Conservation (phyloP, 2,888 invertebrate genomes). For the Tiphia femorata region DNA sequence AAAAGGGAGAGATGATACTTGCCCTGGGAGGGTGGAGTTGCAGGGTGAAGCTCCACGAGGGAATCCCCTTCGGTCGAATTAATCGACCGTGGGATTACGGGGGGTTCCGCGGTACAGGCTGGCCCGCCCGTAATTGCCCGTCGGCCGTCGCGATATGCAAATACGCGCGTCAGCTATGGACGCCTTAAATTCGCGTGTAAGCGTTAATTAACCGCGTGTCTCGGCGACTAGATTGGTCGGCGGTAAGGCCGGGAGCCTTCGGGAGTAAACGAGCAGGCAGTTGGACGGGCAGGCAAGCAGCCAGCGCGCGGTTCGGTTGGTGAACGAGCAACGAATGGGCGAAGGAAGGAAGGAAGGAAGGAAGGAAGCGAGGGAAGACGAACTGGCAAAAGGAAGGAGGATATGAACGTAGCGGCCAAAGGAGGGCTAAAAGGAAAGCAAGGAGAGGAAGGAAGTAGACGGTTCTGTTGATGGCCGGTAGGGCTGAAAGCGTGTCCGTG, state of each 20-base stretch:
- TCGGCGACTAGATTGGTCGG: constrained; percentile 19
- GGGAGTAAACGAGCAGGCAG: no score
- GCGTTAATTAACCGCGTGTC: constrained; percentile 48
- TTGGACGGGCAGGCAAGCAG: no score
- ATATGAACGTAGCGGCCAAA: no score
- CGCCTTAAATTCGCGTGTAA: constrained; percentile 29
- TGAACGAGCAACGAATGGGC: constrained; percentile 8
- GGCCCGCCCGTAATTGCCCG: constrained; percentile 24
- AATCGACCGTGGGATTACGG: constrained; percentile 30
- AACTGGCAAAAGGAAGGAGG: not conserved
- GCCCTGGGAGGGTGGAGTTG: no score
- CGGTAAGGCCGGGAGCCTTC: no score
- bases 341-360: constrained; percentile 12
- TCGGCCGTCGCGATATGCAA: constrained; percentile 39
- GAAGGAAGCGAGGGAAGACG: constrained; percentile 3
- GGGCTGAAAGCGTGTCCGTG: not conserved
- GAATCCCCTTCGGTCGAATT: no score
- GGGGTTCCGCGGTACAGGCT: constrained; percentile 8
- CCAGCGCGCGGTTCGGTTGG: constrained; percentile 10
- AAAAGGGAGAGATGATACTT: not conserved
- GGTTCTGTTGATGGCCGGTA: not conserved
- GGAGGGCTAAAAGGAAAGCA: no score
- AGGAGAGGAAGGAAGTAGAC: no score
- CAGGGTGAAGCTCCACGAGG: no score
- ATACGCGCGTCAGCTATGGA: constrained; percentile 25